Evolutionary conservation across 2,797 vertebrate genomes (phyloP).

Genomic region (Chaenodraco wilsoni): DNA sequence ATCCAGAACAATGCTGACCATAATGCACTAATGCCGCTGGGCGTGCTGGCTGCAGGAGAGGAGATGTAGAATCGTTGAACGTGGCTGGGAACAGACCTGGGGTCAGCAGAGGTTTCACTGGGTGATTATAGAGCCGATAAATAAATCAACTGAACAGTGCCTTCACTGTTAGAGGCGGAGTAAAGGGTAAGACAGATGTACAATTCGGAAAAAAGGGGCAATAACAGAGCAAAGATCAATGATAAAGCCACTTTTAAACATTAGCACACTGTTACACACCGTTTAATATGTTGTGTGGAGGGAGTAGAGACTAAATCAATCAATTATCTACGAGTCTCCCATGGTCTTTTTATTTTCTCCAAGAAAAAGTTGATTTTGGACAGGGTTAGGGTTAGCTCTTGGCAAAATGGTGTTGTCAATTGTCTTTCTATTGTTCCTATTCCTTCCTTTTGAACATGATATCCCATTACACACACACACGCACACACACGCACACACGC

Average conservation of each 20-base stretch:
- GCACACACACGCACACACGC: not conserved
- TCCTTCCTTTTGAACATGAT: not conserved
- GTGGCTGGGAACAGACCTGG: slow-evolving; percentile 12
- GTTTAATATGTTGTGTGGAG: not conserved
- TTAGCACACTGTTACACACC: not conserved
- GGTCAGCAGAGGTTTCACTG: slow-evolving; percentile 48
- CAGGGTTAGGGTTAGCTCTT: not conserved
- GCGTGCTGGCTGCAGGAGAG: slow-evolving; percentile 11
- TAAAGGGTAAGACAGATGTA: slow-evolving; percentile 10
- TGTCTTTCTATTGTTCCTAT: not conserved
- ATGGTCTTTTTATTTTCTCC: too few relatives aligned
- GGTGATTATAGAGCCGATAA: slow-evolving; percentile 33
- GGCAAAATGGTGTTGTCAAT: not conserved
- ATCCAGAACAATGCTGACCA: slow-evolving; percentile 53
- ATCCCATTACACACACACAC: not conserved
- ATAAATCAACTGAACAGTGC: slow-evolving; percentile 32
- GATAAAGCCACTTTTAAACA: slow-evolving; percentile 4
- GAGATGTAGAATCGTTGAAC: slow-evolving; percentile 24
- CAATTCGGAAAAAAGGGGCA: not conserved
- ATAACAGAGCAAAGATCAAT: not conserved
- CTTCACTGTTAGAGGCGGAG: slow-evolving; percentile 16
- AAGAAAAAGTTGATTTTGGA: too few relatives aligned
- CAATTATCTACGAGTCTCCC: too few relatives aligned
- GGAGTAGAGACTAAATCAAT: not conserved
- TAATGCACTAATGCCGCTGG: slow-evolving; percentile 43